These are phyloP conservation scores for Elephantulus edwardii DNA, from an alignment of 2,113 vertebrate species.

Conservation along the genomic window DNA sequence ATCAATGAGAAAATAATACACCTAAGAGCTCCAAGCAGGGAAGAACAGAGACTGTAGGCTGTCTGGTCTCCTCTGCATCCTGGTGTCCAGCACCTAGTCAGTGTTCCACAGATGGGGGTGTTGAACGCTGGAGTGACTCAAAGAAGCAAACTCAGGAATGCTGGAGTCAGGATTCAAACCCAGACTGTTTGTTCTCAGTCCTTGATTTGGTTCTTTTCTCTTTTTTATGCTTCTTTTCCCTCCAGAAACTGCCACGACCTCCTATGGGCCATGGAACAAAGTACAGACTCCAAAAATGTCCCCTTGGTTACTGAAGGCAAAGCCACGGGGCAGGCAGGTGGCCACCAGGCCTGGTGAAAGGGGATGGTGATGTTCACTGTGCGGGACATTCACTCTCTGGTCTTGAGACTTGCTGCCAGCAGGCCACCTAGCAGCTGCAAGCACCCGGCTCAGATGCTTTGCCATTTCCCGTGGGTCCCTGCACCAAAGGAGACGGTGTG, in stretches of 20 bases:
- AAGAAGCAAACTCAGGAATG: not conserved
- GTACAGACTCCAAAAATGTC: too few relatives aligned
- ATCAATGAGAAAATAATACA: not conserved
- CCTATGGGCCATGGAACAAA: not conserved
- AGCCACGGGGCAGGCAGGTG: not conserved
- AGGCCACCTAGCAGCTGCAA: constrained; percentile 51
- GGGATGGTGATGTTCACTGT: not conserved
- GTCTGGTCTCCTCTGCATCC: not conserved
- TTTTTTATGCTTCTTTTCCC: not conserved
- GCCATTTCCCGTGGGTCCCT: not conserved
- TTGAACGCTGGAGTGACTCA: not conserved
- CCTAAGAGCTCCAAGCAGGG: not conserved
- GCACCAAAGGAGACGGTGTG: constrained; percentile 25
- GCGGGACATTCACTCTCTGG: not conserved
- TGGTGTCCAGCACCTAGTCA: not conserved
- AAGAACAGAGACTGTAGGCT: not conserved
- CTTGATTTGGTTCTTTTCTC: not conserved
- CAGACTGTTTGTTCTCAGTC: not conserved
- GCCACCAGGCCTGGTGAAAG: not conserved
- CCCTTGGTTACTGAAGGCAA: not conserved
- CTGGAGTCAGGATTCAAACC: not conserved
- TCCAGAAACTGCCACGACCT: not conserved
- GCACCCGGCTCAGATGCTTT: constrained; percentile 37
- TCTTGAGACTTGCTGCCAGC: constrained; percentile 60
- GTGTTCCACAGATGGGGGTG: not conserved